Evolutionary conservation across 2,888 invertebrate species (phyloP).

Genomic region (Rhopalosiphum nymphaeae): DNA sequence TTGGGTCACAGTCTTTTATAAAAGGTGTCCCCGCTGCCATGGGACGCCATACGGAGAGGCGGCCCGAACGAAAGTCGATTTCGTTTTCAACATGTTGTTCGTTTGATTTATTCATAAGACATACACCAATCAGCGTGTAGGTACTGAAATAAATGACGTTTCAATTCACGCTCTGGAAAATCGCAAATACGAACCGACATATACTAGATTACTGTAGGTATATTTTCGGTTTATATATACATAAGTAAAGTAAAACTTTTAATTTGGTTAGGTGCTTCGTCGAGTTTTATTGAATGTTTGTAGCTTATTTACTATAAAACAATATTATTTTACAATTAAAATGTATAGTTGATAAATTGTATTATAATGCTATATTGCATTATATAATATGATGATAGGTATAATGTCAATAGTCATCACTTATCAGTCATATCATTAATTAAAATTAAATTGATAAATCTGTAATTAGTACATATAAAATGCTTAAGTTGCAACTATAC

Average conservation of each 20-base stretch:
- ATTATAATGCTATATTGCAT: not conserved
- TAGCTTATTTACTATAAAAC: not conserved
- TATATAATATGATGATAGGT: not conserved
- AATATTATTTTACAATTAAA: not conserved
- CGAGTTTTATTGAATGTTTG: not conserved
- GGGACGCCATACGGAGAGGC: slow-evolving; percentile 56
- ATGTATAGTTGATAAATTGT: not conserved
- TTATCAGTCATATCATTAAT: not conserved
- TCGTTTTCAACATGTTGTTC: slow-evolving; percentile 49
- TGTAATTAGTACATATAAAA: not conserved
- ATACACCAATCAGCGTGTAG: not conserved
- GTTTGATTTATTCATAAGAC: slow-evolving; percentile 33
- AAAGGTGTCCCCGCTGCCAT: slow-evolving; percentile 61
- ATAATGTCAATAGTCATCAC: slow-evolving; percentile 4
- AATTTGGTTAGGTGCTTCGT: not conserved
- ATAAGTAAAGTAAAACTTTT: not conserved
- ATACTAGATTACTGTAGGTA: not conserved
- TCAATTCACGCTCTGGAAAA: not conserved
- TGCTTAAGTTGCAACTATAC: not conserved
- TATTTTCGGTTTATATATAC: not conserved
- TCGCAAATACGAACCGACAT: not conserved
- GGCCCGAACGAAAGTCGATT: slow-evolving; percentile 63
- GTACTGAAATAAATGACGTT: not conserved
- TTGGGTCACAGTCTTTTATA: slow-evolving; percentile 54
- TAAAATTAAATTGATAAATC: slow-evolving; percentile 6